These are phyloP conservation scores for Catalaphyllia jardinei DNA, from an alignment of 64 coral and sea anemone genomes.

Conservation along the genomic window DNA sequence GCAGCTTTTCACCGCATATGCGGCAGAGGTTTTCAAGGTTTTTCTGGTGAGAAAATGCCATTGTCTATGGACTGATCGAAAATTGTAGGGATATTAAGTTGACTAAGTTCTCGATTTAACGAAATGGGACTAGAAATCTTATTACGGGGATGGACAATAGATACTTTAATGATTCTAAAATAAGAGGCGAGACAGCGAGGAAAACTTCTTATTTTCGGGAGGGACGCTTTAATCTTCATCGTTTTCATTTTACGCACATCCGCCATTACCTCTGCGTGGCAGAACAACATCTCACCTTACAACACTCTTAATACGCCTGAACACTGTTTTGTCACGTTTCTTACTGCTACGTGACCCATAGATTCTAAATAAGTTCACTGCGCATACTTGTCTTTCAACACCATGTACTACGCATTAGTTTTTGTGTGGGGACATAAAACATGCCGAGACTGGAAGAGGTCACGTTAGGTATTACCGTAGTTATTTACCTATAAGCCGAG, in stretches of 20 bases:
- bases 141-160: neutral
- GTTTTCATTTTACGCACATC: neutral
- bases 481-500: too few relatives aligned
- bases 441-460: neutral
- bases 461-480: neutral
- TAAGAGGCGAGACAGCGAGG: neutral
- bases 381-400: too few relatives aligned
- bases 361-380: too few relatives aligned
- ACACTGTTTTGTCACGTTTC: too few relatives aligned
- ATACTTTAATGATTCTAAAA: neutral
- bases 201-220: neutral
- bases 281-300: neutral
- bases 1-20: neutral
- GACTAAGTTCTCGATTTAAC: neutral
- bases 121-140: neutral
- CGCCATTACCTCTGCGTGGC: neutral
- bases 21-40: neutral
- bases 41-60: neutral
- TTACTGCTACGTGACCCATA: too few relatives aligned
- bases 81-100: neutral
- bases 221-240: neutral
- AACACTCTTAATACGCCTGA: too few relatives aligned
- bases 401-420: neutral
- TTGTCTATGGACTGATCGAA: neutral
- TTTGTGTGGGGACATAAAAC: neutral